Base-by-base conservation (phyloP, 2,888 invertebrate species). In the Petrolisthes manimaculis region DNA sequence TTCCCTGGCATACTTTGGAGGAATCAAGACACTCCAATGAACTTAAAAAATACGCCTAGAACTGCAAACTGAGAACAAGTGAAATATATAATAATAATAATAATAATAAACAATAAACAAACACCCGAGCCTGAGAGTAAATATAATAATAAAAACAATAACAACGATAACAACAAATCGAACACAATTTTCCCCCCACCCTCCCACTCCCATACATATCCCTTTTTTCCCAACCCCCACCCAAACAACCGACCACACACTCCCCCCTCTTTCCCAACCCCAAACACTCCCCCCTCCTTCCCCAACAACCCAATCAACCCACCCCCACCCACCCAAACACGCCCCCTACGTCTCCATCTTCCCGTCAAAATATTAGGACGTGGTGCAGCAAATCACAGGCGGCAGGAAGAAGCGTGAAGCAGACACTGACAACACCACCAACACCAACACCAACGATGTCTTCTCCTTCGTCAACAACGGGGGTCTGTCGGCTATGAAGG, bases 401-500 rank as follows among this genome's bases (percentile, higher is more conserved):
- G 75, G 51, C 4, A 21, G 84, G 51, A 83, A 53, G 53, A 84
- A 74, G 24, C 71, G 84, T 1, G 84, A 81, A 12, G 84, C 61
- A 0, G 83, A 74, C 0, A 54, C 71, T 14, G 84, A 86, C 5
- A 82, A 84, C 14, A 74, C 18, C 9, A 69, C 67, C 51, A 75
- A 56, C n/a, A 37, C 0, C 37, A 37, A 37, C 37, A 37, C 0
- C 37, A 37, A 37, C 8, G 84, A 80, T 21, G 75, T 88, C 61
- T 84, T 89, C 24, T 54, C 55, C 84, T 89, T 90, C 80, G 83
- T 90, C 5, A 61, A 78, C 54, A 89, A 89, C 82, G 90, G 90
- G 14, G 90, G 90, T 71, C 83, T 89, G n/a, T 84, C 55, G 9
- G 83, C 86, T 18, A 79, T 90, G 51, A 84, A 89, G 79, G 87